Percentiles rank a stretch among this genome's conserved stretches.
These are phyloP conservation scores for Amblyteles armatorius DNA, from an alignment of 2,888 invertebrate genomes.

Conservation along the genomic window DNA sequence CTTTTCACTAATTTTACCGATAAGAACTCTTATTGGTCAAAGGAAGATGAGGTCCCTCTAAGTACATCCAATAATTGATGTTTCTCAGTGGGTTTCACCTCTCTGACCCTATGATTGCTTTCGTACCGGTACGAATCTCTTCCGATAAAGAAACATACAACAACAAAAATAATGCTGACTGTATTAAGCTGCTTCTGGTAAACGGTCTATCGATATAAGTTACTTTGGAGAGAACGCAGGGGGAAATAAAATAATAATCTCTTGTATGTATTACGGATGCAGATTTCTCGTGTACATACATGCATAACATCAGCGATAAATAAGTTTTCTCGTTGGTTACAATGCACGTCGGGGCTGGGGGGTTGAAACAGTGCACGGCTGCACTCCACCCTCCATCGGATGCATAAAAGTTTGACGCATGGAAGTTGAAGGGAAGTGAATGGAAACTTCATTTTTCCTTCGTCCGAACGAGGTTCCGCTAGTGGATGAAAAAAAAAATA, in stretches of 20 bases:
- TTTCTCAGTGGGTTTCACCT: background rate
- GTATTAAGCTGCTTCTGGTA: background rate
- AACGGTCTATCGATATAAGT: background rate
- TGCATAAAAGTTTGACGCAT: slow-evolving; percentile 31
- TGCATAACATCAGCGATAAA: slow-evolving; percentile 24
- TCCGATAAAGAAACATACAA: background rate
- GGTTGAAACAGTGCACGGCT: background rate
- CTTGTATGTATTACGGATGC: slow-evolving; percentile 8
- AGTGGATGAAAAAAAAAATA: background rate
- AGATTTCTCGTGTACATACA: slow-evolving; percentile 32
- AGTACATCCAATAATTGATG: background rate
- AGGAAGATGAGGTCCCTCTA: background rate
- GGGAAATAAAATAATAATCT: background rate
- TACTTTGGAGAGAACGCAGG: background rate
- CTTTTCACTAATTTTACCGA: background rate
- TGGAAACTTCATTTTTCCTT: slow-evolving; percentile 25
- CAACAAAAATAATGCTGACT: background rate
- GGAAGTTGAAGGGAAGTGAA: background rate
- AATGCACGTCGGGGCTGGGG: background rate
- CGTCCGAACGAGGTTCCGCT: slow-evolving; percentile 14
- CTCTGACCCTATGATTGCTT: background rate
- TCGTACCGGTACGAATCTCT: background rate
- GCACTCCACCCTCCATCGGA: slow-evolving; percentile 14
- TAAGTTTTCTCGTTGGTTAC: slow-evolving; percentile 19
- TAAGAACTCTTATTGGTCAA: background rate